These are phyloP conservation scores for Sarcoramphus papa DNA, from an alignment of 2,797 vertebrate species.

Conservation along the genomic window DNA sequence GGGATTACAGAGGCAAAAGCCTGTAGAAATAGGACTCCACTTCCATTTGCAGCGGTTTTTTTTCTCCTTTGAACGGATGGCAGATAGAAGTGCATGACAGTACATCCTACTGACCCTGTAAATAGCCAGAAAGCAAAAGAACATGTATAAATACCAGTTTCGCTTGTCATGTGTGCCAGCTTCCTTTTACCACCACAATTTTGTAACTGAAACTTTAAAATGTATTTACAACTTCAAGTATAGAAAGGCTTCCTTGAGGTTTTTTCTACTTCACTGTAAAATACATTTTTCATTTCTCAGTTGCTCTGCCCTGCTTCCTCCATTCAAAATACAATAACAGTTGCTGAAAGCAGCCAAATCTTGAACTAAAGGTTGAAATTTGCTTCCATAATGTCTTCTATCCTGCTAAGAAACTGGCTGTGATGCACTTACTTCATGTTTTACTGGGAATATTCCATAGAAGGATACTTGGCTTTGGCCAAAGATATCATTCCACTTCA, in stretches of 20 bases:
- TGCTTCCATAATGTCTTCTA: background rate
- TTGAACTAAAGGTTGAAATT: background rate
- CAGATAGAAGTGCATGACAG: background rate
- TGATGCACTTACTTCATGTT: background rate
- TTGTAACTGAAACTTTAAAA: background rate
- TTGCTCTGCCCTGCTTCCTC: background rate
- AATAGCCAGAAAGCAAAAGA: background rate
- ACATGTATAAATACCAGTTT: background rate
- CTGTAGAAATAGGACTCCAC: background rate
- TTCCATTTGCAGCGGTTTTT: background rate
- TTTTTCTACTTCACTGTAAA: background rate
- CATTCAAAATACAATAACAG: background rate
- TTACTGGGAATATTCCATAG: background rate
- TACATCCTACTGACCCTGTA: background rate
- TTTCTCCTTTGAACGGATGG: background rate
- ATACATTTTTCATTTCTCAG: background rate
- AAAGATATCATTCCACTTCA: background rate
- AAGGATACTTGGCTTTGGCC: background rate
- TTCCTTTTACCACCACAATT: background rate
- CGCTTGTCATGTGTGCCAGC: background rate
- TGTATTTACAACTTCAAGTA: background rate
- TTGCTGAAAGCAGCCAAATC: background rate
- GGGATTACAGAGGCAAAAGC: background rate
- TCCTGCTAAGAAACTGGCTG: background rate
- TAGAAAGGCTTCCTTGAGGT: background rate